These are phyloP conservation scores for Lydus trimaculatus DNA, from an alignment of 2,888 invertebrate species.

Conservation along the genomic window DNA sequence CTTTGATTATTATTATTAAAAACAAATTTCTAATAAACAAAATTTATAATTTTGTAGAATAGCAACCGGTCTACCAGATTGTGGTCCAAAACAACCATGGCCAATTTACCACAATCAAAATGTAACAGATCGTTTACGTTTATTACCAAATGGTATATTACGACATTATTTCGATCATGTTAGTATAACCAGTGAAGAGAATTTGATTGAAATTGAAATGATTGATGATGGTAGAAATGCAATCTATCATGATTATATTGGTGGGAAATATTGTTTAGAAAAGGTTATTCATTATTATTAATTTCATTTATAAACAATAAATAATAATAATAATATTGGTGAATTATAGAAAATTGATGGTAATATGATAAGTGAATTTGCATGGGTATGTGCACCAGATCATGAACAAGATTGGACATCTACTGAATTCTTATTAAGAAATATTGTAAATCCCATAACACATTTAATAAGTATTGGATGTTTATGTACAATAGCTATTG, in stretches of 20 bases:
- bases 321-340: not conserved
- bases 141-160: conserved; percentile 75
- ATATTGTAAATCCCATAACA: conserved; percentile 78
- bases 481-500: conserved; percentile 75
- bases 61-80: conserved; percentile 72
- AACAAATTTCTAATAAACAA: too few species aligned
- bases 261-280: conserved; percentile 83
- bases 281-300: too few species aligned
- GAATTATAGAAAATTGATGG: conserved; percentile 64
- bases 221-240: conserved; percentile 61
- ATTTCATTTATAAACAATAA: not conserved
- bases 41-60: too few species aligned
- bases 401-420: conserved; percentile 76
- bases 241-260: conserved; percentile 73
- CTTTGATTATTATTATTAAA: too few species aligned
- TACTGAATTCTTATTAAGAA: conserved; percentile 75
- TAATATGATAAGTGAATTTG: conserved; percentile 70
- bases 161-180: conserved; percentile 76
- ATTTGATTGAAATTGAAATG: conserved; percentile 58
- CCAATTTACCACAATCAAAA: conserved; percentile 70
- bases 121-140: conserved; percentile 68
- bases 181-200: conserved; percentile 58
- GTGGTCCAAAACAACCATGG: conserved; percentile 74
- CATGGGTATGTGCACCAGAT: conserved; percentile 77
- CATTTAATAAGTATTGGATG: conserved; percentile 77